Percentiles rank a stretch among this genome's conserved stretches.
Conservation (phyloP, 2,113 vertebrate genomes). For the Chionis minor region DNA sequence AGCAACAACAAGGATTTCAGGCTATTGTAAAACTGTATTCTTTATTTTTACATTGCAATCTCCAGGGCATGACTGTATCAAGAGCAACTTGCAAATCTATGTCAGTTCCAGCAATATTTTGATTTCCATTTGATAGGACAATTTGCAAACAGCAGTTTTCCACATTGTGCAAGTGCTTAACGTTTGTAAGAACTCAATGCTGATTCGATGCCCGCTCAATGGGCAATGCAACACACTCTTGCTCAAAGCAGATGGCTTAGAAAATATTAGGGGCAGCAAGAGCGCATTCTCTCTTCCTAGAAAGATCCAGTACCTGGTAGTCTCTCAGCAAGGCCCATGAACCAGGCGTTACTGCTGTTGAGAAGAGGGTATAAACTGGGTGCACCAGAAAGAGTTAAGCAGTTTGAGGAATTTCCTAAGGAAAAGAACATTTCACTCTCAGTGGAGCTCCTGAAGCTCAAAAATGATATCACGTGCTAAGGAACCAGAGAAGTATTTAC, state of each 20-base stretch:
- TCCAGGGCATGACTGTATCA: neutral
- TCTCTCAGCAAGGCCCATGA: neutral
- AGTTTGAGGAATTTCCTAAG: neutral
- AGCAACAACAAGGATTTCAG: constrained; percentile 22
- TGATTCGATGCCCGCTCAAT: neutral
- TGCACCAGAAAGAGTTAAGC: neutral
- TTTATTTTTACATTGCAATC: constrained; percentile 25
- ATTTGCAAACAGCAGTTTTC: constrained; percentile 32
- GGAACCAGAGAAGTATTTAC: neutral
- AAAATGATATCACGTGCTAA: neutral
- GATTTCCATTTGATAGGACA: constrained; percentile 34
- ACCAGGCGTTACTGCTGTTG: neutral
- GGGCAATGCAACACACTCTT: neutral
- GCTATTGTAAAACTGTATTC: neutral
- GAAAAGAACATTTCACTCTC: neutral
- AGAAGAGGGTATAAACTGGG: neutral
- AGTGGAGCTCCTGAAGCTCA: neutral
- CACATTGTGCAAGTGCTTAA: neutral
- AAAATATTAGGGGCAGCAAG: neutral
- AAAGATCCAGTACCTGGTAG: neutral
- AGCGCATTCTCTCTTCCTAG: neutral
- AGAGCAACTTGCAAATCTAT: neutral
- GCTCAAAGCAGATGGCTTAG: neutral
- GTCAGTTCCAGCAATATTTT: constrained; percentile 39
- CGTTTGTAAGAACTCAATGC: neutral